Conservation (phyloP, 2,113 vertebrate genomes). For the Rhombomys opimus region DNA sequence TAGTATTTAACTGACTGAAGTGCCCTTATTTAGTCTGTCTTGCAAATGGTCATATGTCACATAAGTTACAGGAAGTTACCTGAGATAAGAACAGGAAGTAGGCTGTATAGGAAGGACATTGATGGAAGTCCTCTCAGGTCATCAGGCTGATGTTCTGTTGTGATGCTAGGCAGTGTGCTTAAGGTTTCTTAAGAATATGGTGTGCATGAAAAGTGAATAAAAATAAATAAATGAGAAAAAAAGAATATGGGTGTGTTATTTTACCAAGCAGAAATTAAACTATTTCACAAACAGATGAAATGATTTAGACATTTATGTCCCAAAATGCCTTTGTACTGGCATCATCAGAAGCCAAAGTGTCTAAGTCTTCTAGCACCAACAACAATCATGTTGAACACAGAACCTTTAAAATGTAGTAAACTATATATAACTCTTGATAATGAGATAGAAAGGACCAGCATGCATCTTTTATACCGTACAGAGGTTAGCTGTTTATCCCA, state of each 20-base stretch:
- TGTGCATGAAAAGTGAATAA: too few species aligned
- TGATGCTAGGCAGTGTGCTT: background rate
- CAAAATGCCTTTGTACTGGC: background rate
- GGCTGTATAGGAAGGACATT: rapidly evolving
- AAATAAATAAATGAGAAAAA: too few species aligned
- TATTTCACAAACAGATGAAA: background rate
- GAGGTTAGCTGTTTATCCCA: background rate
- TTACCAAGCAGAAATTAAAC: background rate
- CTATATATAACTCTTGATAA: constrained; percentile 36
- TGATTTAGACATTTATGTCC: background rate
- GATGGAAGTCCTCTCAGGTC: too few species aligned
- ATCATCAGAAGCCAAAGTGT: constrained; percentile 12
- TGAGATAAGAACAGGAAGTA: background rate
- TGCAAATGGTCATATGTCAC: background rate
- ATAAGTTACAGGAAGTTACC: background rate
- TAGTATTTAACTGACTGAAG: background rate
- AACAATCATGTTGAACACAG: background rate
- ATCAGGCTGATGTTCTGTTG: background rate
- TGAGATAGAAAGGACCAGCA: background rate
- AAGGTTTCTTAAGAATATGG: background rate
- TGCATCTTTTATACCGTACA: background rate
- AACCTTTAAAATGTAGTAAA: constrained; percentile 49
- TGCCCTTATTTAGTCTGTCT: background rate
- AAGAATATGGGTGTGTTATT: background rate
- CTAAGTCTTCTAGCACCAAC: constrained; percentile 14